Evolutionary conservation across 2,888 invertebrate genomes (phyloP), one percentile per base, ranked within the genome.

Genomic region (Cyclophora punctaria): DNA sequence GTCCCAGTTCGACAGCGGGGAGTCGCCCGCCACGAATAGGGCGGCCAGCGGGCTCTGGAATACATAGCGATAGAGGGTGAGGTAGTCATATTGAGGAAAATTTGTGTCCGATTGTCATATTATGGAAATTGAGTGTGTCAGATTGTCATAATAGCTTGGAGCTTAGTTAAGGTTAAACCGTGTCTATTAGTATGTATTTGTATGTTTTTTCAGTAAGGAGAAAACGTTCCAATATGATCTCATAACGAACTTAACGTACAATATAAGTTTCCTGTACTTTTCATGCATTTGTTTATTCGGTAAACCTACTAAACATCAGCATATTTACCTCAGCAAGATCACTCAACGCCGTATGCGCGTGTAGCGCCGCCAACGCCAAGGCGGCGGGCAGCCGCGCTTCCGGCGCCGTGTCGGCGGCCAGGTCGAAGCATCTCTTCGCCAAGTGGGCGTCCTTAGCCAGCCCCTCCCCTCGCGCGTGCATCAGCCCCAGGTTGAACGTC

Each of bases 401-500:
- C 0, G 93, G 90, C 75, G 94, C 95, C 0, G 96, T 94, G 77
- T 97, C 97, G 0, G 65, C 65, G 3, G 67, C 60, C 20, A 96
- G 91, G 89, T 99, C 99, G 87, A 99, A 99, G 80, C 96, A 96
- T 35, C 99, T 91, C 87, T 99, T 99, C 35, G 99, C 99, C 53
- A 99, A 88, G 88, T 99, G 97, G 71, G 97, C 92, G 88, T 99
- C 95, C 50, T 90, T 91, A 4, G 92, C 90, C 85, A 99, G 93
- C 4, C 99, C 99, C 34, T 98, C 89, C 0, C 99, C 99, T 62
- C 96, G 95, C 82, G 99, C 98, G 83, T 99, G 98, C 99, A 99
- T 99, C 82, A 98, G 99, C 34, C 98, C 99, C 58, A 99, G 91
- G 88, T 99, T 99, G 83, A 99, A 99, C 93, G 98, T 98, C 3